phyloP scores from a whole-genome alignment of 2,888 invertebrate species.

The Aphidius colemani region DNA sequence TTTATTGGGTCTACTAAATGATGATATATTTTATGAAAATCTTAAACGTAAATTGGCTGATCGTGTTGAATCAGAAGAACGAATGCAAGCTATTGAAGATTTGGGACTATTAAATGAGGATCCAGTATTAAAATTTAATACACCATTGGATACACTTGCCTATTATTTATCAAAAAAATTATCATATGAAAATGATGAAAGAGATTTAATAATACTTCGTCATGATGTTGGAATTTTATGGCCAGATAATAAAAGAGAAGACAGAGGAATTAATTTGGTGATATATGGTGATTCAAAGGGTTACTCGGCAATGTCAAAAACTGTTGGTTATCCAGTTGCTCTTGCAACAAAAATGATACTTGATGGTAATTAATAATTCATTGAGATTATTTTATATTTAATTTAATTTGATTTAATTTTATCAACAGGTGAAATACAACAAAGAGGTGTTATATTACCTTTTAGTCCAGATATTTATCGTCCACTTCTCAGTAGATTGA shows the following conservation, averaged over 20 bases:
- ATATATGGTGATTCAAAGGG: slow-evolving; percentile 82
- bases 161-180: slow-evolving; percentile 84
- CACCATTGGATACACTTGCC: slow-evolving; percentile 92
- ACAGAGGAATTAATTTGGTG: slow-evolving; percentile 83
- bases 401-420: slow-evolving; percentile 35
- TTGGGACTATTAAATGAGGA: slow-evolving; percentile 87
- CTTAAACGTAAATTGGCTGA: slow-evolving; percentile 83
- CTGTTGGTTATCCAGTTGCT: slow-evolving; percentile 91
- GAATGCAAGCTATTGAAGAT: slow-evolving; percentile 79
- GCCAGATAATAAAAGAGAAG: slow-evolving; percentile 84
- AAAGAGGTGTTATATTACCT: slow-evolving; percentile 90
- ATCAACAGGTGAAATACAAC: slow-evolving; percentile 90
- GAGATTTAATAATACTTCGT: slow-evolving; percentile 91
- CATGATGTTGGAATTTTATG: slow-evolving; percentile 93
- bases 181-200: slow-evolving; percentile 77
- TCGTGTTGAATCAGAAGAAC: slow-evolving; percentile 72
- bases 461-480: slow-evolving; percentile 91
- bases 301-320: slow-evolving; percentile 95
- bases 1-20: slow-evolving; percentile 79
- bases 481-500: slow-evolving; percentile 85
- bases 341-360: slow-evolving; percentile 98
- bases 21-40: slow-evolving; percentile 92
- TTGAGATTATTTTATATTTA: slow-evolving; percentile 21
- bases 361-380: slow-evolving; percentile 71
- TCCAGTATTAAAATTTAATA: slow-evolving; percentile 78